These are phyloP conservation scores for Synergus umbraculus DNA, from an alignment of 2,888 invertebrate genomes.

Conservation along the genomic window DNA sequence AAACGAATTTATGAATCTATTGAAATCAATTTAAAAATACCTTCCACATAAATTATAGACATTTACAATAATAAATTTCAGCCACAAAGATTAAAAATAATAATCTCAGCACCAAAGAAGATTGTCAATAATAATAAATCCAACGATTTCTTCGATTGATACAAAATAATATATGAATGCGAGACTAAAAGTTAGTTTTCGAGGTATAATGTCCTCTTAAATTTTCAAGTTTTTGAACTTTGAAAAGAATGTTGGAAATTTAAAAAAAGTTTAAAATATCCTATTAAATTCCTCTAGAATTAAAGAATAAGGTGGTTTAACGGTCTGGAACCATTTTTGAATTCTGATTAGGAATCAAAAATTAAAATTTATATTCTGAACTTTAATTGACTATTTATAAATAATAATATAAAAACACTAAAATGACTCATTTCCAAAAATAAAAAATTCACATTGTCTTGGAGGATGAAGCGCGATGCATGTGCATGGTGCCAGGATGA, in stretches of 20 bases:
- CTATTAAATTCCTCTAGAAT: no score
- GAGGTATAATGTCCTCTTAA: no score
- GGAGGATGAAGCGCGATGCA: background rate
- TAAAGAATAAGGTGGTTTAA: no score
- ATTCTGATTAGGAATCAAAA: background rate
- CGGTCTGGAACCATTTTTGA: no score
- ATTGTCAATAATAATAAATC: background rate
- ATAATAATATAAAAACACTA: background rate
- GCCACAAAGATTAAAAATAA: background rate
- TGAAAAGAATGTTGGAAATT: no score
- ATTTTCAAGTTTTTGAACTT: no score
- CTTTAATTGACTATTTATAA: background rate
- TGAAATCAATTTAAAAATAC: no score
- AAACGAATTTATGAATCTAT: no score
- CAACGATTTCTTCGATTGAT: no score
- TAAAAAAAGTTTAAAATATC: no score
- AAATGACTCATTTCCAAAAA: conserved; percentile 14
- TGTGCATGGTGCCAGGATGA: conserved; percentile 35
- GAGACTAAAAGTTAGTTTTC: no score
- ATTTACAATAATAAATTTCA: background rate
- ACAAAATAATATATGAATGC: no score
- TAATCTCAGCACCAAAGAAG: background rate
- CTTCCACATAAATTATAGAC: background rate
- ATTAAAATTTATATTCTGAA: background rate
- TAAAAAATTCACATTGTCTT: conserved; percentile 1